Conservation (phyloP, 1,140 invertebrate genomes). For the Rhopalosiphum maidis region DNA sequence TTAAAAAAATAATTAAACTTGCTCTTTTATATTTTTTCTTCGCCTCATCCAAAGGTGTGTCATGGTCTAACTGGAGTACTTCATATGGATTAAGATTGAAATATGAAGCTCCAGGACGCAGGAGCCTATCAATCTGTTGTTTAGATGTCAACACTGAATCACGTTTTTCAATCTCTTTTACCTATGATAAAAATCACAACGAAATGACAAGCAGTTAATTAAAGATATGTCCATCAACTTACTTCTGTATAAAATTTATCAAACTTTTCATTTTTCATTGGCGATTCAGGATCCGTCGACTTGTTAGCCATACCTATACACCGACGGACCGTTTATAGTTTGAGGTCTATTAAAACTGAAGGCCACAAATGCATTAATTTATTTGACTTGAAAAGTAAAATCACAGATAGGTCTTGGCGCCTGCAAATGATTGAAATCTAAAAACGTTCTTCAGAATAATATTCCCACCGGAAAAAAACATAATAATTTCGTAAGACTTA, state of each 20-base stretch:
- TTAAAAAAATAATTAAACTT: conserved; percentile 60
- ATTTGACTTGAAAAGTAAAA: neutral
- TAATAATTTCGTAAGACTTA: neutral
- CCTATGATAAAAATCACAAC: conserved; percentile 66
- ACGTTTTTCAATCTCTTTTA: conserved; percentile 93
- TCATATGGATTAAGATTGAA: conserved; percentile 97
- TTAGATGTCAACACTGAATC: conserved; percentile 90
- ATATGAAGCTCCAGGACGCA: conserved; percentile 93
- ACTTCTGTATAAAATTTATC: conserved; percentile 54
- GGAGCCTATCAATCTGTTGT: conserved; percentile 92
- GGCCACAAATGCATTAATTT: neutral
- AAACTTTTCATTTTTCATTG: conserved; percentile 32
- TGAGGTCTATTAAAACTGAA: neutral
- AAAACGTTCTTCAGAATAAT: neutral
- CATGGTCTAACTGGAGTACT: conserved; percentile 93
- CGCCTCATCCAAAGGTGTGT: conserved; percentile 85
- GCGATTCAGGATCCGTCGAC: neutral
- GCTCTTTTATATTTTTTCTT: conserved; percentile 95
- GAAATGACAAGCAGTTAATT: neutral
- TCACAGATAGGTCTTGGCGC: neutral
- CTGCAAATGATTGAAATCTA: neutral
- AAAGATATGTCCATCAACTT: neutral
- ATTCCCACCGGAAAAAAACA: too few species aligned
- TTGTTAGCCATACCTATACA: conserved; percentile 29
- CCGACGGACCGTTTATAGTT: neutral